phyloP scores from a whole-genome alignment of 92 coral and sea anemone genomes.

The Epizoanthus ramosus region DNA sequence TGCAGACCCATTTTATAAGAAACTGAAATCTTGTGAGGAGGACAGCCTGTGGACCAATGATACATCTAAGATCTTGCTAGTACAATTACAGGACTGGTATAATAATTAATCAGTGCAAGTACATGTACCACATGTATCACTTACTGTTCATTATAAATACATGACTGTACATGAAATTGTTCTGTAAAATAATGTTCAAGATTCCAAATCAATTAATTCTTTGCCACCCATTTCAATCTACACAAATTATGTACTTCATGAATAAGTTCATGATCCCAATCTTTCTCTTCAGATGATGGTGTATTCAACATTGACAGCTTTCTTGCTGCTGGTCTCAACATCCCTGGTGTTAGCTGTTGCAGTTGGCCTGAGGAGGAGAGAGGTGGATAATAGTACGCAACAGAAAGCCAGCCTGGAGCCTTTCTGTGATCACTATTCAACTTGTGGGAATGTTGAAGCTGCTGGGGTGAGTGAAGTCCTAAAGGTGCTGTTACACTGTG shows the following conservation, averaged over 20 bases:
- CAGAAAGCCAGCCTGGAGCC: not conserved
- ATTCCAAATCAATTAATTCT: not conserved
- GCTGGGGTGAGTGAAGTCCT: slow-evolving; percentile 78
- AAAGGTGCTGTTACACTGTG: no score
- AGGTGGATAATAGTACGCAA: not conserved
- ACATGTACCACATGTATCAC: no score
- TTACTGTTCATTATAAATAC: no score
- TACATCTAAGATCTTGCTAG: no score
- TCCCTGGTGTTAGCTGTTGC: slow-evolving; percentile 84
- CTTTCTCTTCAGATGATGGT: slow-evolving; percentile 73
- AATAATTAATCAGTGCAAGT: no score
- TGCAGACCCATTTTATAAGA: no score
- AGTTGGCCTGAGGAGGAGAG: slow-evolving; percentile 44
- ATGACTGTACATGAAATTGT: no score
- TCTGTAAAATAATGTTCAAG: not conserved
- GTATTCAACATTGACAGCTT: slow-evolving; percentile 79
- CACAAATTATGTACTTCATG: no score
- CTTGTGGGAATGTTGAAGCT: slow-evolving; percentile 92
- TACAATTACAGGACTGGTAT: no score
- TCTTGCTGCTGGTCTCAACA: slow-evolving; percentile 80
- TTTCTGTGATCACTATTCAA: not conserved
- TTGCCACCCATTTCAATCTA: not conserved
- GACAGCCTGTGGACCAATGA: no score
- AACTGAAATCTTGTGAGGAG: no score
- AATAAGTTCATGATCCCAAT: not conserved